These are phyloP conservation scores for cattle (Bos taurus) DNA, from an alignment of 2,113 vertebrate genomes.

Conservation along the genomic window ARS-UCD2.0 NC_037340.1:8445501-8446000, in stretches of 20 bases:
- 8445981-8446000: slow-evolving; percentile 69
- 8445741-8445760: not conserved
- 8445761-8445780: not conserved
- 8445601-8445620: not conserved
- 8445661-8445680: not conserved
- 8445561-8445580: not conserved
- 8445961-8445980: slow-evolving; percentile 67
- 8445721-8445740: not conserved
- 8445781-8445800: not conserved
- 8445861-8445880: not conserved
- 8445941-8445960: slow-evolving; percentile 49
- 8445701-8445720: not conserved
- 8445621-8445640: not conserved
- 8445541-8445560: not conserved
- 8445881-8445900: not conserved
- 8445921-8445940: slow-evolving; percentile 75
- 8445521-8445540: not conserved
- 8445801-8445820: not conserved
- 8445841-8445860: not conserved
- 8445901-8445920: slow-evolving; percentile 64
- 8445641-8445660: not conserved
- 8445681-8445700: not conserved
- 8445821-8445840: not conserved
- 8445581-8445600: not conserved
- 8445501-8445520: not conserved